Base-by-base conservation (phyloP, 2,113 vertebrate genomes). In the Poicephalus gulielmi region DNA sequence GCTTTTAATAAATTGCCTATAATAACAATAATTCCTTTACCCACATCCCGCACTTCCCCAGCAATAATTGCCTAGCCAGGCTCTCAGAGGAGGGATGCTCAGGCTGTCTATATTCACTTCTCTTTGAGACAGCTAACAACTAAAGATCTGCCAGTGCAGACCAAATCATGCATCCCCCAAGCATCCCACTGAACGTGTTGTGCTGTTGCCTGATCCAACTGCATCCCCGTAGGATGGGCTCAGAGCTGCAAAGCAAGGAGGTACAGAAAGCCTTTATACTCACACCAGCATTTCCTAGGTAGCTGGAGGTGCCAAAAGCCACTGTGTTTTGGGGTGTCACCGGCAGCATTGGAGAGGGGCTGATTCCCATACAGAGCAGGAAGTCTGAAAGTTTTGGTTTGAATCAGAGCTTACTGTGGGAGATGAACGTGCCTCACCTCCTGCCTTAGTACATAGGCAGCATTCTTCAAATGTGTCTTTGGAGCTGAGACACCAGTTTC, bases 1-100 rank as follows among this genome's bases (percentile, higher is more conserved):
- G 86, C 67, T 84, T 94, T 93, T 92, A 79, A 94, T 78, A 69
- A 92, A 92, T 92, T 91, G 41, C 89, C 91, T 64, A 16, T 95
- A 95, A 91, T 74, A n/a, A 92, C 0, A 1, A 30, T 64, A 62
- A 93, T 84, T 79, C 73, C 41, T 74, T 41, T 27, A 23, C 27
- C 15, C 0, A 0, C 33, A 63, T 44, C 52, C 62, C 3, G 3
- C 76, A 46, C 80, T 64, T 70, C 47, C 22, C 27, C 6, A 7
- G 84, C 68, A 74, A 30, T 70, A 69, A 91, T 67, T 19, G 17
- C 88, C 44, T 50, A 6, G 62, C 11, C 13, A 4, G 88, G 27
- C 43, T 70, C 68, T 50, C 35, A 20, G n/a, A 81, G 64, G 71
- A 83, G 76, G 52, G 86, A 57, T 33, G 68, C 52, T 79, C 1